Evolutionary conservation across 2,797 vertebrate genomes (phyloP).

Genomic region (Octomys mimax): DNA sequence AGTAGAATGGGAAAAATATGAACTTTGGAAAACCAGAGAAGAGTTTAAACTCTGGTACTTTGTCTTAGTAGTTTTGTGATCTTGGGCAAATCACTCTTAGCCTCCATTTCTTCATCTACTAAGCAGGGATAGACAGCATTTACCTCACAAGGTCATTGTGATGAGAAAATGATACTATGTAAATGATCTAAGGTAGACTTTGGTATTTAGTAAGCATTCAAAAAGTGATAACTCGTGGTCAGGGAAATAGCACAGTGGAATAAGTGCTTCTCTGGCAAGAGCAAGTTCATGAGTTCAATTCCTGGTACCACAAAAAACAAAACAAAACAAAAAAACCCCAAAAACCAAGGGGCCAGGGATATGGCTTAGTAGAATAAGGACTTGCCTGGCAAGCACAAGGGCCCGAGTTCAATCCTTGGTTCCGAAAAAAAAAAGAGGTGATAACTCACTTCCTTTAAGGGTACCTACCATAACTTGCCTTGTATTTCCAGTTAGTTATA

Average conservation of each 20-base stretch:
- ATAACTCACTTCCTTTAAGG: slow-evolving; percentile 16
- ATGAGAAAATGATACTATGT: slow-evolving; percentile 38
- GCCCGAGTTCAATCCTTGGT: too few relatives aligned
- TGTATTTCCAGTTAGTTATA: slow-evolving; percentile 53
- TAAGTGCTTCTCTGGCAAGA: too few relatives aligned
- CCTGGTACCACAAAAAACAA: too few relatives aligned
- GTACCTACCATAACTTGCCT: slow-evolving; percentile 13
- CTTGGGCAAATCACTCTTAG: neutral
- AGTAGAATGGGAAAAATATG: slow-evolving; percentile 4
- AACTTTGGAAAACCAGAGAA: slow-evolving; percentile 11
- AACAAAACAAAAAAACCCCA: too few relatives aligned
- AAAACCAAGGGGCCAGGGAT: too few relatives aligned
- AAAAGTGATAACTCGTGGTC: neutral
- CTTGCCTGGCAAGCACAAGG: too few relatives aligned
- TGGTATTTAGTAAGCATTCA: slow-evolving; percentile 18
- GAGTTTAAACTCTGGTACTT: slow-evolving; percentile 39
- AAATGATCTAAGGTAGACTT: neutral
- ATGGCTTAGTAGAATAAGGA: too few relatives aligned
- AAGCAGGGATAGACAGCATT: slow-evolving; percentile 14
- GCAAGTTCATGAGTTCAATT: too few relatives aligned
- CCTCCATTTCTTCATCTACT: slow-evolving; percentile 44
- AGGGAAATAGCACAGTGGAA: too few relatives aligned
- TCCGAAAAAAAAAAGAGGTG: neutral
- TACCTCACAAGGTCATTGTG: slow-evolving; percentile 35
- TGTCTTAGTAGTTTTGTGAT: neutral